Evolutionary conservation across 2,888 invertebrate genomes (phyloP).

Genomic region (Lathronympha strigana): DNA sequence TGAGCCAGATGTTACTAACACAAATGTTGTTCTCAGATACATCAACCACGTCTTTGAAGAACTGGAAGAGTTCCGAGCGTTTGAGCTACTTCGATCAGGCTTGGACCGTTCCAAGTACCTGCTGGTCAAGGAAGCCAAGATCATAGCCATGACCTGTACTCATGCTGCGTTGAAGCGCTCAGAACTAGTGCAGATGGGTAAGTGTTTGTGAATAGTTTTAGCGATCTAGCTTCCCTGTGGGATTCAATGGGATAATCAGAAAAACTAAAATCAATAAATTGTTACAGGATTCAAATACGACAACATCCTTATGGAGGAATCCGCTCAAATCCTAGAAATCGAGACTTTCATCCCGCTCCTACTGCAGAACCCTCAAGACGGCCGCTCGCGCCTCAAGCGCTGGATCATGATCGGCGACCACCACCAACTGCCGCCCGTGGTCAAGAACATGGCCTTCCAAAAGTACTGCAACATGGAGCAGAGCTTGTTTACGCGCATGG

Average conservation of each 20-base stretch:
- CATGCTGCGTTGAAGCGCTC: slow-evolving; percentile 98
- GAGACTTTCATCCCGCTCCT: slow-evolving; percentile 99
- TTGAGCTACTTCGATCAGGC: slow-evolving; percentile 97
- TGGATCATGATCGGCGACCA: slow-evolving; percentile 99
- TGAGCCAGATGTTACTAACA: too few relatives aligned
- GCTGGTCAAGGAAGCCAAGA: slow-evolving; percentile 99
- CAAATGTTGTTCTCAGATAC: slow-evolving; percentile 82
- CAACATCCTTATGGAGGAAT: slow-evolving; percentile 99
- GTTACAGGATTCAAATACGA: slow-evolving; percentile 95
- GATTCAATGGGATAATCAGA: not conserved
- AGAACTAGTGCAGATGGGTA: slow-evolving; percentile 96
- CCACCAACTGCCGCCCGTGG: slow-evolving; percentile 99
- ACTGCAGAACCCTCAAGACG: slow-evolving; percentile 99
- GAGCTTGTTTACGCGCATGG: slow-evolving; percentile 97
- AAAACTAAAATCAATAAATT: not conserved
- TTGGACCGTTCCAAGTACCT: slow-evolving; percentile 98
- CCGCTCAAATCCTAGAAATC: slow-evolving; percentile 99
- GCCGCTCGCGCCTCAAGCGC: slow-evolving; percentile 96
- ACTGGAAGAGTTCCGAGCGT: slow-evolving; percentile 98
- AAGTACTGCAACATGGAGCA: slow-evolving; percentile 99
- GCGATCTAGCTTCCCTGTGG: not conserved
- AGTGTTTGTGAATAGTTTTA: slow-evolving; percentile 47
- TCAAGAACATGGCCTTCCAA: slow-evolving; percentile 99
- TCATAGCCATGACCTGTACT: slow-evolving; percentile 99
- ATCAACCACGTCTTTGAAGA: slow-evolving; percentile 98